Evolutionary conservation across 1,140 invertebrate genomes (phyloP), one percentile per base, ranked within the genome.

Genomic region (Drosophila nigrodunni): DNA sequence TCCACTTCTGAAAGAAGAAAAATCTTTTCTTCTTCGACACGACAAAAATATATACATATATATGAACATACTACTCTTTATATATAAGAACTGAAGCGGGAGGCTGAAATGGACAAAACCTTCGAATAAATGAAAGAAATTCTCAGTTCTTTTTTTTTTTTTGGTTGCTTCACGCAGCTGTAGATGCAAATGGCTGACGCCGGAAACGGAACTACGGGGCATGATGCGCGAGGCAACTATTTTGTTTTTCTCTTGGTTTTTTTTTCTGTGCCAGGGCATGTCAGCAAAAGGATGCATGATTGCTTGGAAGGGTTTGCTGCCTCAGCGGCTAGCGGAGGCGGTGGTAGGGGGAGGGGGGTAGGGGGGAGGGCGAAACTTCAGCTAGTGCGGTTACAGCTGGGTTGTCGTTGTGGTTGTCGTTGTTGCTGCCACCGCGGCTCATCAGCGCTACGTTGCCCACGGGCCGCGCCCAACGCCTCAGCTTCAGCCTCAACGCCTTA

Each of bases 51-150:
- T 37, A 75, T 59, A 73, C 30, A 75, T 21, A 1, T 41, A 73
- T 59, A 47, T 30, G 25, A 30, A 30, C 25, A 30, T 30, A 30
- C 25, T 64, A 70, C 18, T 1, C 18, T 21, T 21, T 35, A 50
- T 39, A 64, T 50, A 47, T 62, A 64, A 61, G 54, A 30, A 30
- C 25, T 0, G 25, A 6, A 30, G 39, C 52, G 46, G 35, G 47
- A 8, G 35, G 34, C 9, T 10, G 30, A 8, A 44, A 39, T 10
- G 3, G 21, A 25, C 7, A 39, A 55, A 73, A 81, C 80, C 74
- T 89, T 80, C 85, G 85, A 80, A 85, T 88, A 88, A 88, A 88
- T 85, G 78, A 81, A 89, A 85, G 75, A 85, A 88, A 70, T 76
- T 72, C 50, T 65, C 21, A 59, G 41, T 15, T 15, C 41, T 43